Percentiles rank a stretch among this genome's conserved stretches.
Evolutionary conservation across 2,888 invertebrate genomes (phyloP).

Genomic region (Melieria picta): DNA sequence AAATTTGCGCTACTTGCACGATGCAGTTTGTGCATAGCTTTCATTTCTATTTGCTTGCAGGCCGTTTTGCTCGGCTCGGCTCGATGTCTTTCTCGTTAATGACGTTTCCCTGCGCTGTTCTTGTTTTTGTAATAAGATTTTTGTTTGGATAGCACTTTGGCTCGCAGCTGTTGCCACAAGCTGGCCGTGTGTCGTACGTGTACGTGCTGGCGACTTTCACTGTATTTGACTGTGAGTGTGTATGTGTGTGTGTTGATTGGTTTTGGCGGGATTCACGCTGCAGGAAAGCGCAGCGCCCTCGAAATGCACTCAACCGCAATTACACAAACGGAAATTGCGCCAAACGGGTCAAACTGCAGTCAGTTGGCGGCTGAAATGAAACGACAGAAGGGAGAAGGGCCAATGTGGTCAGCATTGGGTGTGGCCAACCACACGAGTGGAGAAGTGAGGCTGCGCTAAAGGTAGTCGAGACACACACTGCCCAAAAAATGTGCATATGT

Average conservation of each 20-base stretch:
- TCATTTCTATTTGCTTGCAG: not conserved
- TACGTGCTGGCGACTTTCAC: not conserved
- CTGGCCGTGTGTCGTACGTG: not conserved
- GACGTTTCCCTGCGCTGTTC: no score
- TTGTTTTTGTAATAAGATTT: no score
- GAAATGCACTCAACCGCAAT: slow-evolving; percentile 23
- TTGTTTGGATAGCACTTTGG: no score
- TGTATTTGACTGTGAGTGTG: not conserved
- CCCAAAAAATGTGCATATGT: not conserved
- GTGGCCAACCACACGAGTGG: no score
- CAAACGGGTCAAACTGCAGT: slow-evolving; percentile 10
- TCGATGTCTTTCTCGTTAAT: no score
- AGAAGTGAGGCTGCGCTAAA: not conserved
- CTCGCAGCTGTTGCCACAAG: no score
- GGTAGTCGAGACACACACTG: not conserved
- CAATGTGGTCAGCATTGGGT: not conserved
- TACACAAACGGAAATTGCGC: slow-evolving; percentile 36
- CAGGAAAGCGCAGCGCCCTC: not conserved
- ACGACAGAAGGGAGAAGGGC: not conserved
- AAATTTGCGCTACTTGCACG: not conserved
- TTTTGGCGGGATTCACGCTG: slow-evolving; percentile 2
- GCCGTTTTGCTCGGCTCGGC: not conserved
- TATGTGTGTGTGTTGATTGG: not conserved
- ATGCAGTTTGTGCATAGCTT: not conserved
- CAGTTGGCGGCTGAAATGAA: not conserved